phyloP scores from a whole-genome alignment of 2,888 invertebrate genomes.

The Trisateles emortualis region DNA sequence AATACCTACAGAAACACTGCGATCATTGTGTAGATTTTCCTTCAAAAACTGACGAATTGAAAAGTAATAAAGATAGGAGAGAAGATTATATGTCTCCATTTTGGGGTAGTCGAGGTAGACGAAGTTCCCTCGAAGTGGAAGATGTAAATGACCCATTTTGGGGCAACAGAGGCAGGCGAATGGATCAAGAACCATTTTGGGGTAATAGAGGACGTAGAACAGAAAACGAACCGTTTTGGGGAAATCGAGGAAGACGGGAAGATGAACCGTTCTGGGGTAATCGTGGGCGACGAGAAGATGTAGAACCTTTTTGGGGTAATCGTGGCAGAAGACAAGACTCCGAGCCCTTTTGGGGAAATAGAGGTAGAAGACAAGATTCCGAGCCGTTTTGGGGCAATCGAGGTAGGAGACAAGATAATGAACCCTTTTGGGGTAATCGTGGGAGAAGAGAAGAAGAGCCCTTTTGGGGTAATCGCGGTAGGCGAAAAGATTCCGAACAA shows the following conservation, averaged over 20 bases:
- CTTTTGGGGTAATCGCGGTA: conserved; percentile 67
- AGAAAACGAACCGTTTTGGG: conserved; percentile 54
- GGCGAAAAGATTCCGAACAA: conserved; percentile 56
- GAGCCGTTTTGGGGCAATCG: conserved; percentile 68
- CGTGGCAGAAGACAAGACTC: conserved; percentile 66
- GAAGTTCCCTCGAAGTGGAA: conserved; percentile 38
- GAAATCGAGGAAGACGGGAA: conserved; percentile 50
- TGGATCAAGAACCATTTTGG: conserved; percentile 60
- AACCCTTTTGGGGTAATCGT: conserved; percentile 65
- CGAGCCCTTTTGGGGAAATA: conserved; percentile 82
- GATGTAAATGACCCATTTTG: conserved; percentile 59
- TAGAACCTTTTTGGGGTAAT: conserved; percentile 68
- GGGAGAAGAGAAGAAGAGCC: conserved; percentile 70
- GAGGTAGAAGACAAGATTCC: conserved; percentile 67
- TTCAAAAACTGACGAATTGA: conserved; percentile 27
- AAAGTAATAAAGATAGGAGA: conserved; percentile 46
- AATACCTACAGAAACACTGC: conserved; percentile 53
- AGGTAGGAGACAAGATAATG: conserved; percentile 54
- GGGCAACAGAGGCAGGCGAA: conserved; percentile 65
- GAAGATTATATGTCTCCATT: conserved; percentile 58
- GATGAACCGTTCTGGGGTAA: conserved; percentile 68
- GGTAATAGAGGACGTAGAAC: conserved; percentile 56
- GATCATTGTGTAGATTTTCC: conserved; percentile 37
- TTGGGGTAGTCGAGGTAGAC: conserved; percentile 47
- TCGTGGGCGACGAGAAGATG: conserved; percentile 57